A percentile compares a stretch with the other conserved stretches of the same genome.
Evolutionary conservation across 2,113 vertebrate genomes (phyloP).

Genomic region (Eptatretus burgeri): DNA sequence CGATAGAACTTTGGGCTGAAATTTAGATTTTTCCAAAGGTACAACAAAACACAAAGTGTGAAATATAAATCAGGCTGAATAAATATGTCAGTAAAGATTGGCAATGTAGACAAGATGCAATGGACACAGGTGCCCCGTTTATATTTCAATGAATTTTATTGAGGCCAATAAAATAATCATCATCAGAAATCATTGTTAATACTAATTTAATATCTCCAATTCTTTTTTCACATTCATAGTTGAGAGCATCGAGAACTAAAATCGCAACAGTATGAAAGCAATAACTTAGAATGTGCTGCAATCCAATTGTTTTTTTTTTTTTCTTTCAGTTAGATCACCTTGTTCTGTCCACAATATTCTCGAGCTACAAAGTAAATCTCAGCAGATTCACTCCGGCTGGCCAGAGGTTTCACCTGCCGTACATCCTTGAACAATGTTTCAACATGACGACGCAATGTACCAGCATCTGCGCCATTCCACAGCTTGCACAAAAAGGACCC

Average conservation of each 20-base stretch:
- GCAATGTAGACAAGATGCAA: too few relatives aligned
- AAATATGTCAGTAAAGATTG: too few relatives aligned
- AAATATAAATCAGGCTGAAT: too few relatives aligned
- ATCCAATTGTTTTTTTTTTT: slow-evolving; percentile 7
- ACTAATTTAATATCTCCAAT: neutral
- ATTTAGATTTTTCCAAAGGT: too few relatives aligned
- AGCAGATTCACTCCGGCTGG: slow-evolving; percentile 53
- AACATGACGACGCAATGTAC: slow-evolving; percentile 25
- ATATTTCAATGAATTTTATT: too few relatives aligned
- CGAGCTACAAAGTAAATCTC: slow-evolving; percentile 48
- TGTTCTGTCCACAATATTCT: slow-evolving; percentile 2
- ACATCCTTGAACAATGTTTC: slow-evolving; percentile 22
- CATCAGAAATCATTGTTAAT: neutral
- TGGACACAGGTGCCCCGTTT: too few relatives aligned
- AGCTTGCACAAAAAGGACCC: slow-evolving; percentile 54
- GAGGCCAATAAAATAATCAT: too few relatives aligned
- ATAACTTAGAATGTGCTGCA: neutral
- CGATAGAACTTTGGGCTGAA: too few relatives aligned
- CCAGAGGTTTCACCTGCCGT: slow-evolving; percentile 36
- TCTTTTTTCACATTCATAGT: neutral
- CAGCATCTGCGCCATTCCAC: slow-evolving; percentile 39
- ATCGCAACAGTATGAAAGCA: neutral
- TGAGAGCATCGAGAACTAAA: neutral
- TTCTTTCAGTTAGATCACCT: neutral
- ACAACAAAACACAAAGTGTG: too few relatives aligned